Percentiles rank a stretch among this genome's conserved stretches.
Evolutionary conservation across 2,888 invertebrate genomes (phyloP).

Genomic region (Mesorhabditis belari): DNA sequence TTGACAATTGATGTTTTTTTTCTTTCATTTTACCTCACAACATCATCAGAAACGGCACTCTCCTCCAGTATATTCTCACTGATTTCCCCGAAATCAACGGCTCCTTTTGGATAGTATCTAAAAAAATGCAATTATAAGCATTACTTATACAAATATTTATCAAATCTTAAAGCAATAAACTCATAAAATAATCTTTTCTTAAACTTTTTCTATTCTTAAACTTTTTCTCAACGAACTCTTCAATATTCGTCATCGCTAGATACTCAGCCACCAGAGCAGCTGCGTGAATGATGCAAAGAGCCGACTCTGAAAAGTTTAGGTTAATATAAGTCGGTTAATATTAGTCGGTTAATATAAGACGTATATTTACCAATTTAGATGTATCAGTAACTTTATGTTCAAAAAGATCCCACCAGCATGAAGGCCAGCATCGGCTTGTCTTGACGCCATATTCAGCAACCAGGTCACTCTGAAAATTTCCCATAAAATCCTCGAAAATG

Average conservation of each 20-base stretch:
- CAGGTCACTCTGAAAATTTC: constrained; percentile 71
- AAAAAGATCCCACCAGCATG: background rate
- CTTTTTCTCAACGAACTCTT: background rate
- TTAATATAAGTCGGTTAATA: background rate
- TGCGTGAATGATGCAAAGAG: constrained; percentile 75
- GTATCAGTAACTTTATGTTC: background rate
- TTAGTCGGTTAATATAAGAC: background rate
- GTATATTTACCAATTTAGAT: background rate
- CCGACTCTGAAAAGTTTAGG: constrained; percentile 68
- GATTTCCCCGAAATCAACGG: constrained; percentile 53
- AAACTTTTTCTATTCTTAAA: background rate
- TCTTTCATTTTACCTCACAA: constrained; percentile 60
- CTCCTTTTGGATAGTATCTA: constrained; percentile 65
- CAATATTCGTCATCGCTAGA: constrained; percentile 6
- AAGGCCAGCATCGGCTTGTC: constrained; percentile 62
- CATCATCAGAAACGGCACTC: constrained; percentile 82
- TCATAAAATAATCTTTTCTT: too few species aligned
- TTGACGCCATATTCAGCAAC: constrained; percentile 95
- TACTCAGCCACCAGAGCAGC: constrained; percentile 39
- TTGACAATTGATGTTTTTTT: too few species aligned
- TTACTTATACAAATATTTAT: background rate
- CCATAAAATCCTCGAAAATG: background rate
- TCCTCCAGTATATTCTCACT: constrained; percentile 79
- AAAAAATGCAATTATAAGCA: too few species aligned
- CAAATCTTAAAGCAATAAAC: background rate